phyloP scores from a whole-genome alignment of 2,797 vertebrate genomes.

The Lagorchestes hirsutus region DNA sequence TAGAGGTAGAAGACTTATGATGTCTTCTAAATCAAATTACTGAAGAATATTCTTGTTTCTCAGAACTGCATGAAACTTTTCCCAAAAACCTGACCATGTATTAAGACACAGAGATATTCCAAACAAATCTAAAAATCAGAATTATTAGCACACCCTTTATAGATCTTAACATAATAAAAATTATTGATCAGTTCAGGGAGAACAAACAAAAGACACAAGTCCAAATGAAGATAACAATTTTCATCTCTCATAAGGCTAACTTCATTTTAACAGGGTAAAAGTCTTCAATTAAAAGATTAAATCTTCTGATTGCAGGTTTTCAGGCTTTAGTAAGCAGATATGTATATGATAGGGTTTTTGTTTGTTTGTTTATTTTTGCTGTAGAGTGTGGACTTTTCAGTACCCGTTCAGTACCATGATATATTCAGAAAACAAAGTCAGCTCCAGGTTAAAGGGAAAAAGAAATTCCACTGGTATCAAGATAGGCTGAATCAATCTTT shows the following conservation, averaged over 20 bases:
- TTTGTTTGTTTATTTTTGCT: not conserved
- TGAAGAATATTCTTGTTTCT: no score
- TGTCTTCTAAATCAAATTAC: no score
- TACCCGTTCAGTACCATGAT: not conserved
- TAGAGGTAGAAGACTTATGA: no score
- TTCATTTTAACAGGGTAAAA: not conserved
- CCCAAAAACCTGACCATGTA: no score
- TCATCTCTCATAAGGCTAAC: not conserved
- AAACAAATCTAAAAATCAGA: no score
- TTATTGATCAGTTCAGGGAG: no score
- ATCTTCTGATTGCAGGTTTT: not conserved
- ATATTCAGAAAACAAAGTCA: not conserved
- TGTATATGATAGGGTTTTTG: no score
- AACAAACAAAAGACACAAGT: no score
- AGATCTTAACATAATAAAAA: no score
- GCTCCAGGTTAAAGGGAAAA: not conserved
- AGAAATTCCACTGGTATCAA: not conserved
- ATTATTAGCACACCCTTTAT: no score
- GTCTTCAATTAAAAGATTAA: not conserved
- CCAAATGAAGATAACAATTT: not conserved
- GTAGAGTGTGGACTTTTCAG: not conserved
- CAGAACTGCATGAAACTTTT: no score
- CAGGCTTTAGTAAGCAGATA: not conserved
- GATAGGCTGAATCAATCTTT: not conserved
- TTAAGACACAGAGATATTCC: no score